Conservation (phyloP, 2,888 invertebrate species). For the Sturmia bella region DNA sequence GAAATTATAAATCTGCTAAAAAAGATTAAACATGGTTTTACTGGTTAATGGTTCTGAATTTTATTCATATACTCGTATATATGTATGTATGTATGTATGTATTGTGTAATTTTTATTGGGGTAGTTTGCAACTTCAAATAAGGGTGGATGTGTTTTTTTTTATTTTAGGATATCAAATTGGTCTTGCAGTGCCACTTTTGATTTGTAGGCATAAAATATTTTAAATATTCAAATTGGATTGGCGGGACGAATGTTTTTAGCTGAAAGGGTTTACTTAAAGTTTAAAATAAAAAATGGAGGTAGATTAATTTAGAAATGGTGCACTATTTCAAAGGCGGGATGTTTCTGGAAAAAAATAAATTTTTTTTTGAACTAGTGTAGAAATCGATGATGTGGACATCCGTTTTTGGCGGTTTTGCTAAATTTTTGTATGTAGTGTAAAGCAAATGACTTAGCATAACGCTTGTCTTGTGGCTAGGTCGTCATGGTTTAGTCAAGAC, state of each 20-base stretch:
- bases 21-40: constrained; percentile 34
- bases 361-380: too few relatives aligned
- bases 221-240: constrained; percentile 60
- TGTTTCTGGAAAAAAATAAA: too few relatives aligned
- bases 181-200: constrained; percentile 11
- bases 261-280: constrained; percentile 36
- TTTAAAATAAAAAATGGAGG: constrained; percentile 21
- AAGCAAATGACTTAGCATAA: too few relatives aligned
- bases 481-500: too few relatives aligned
- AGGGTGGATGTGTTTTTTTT: constrained; percentile 46
- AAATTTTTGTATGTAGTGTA: too few relatives aligned
- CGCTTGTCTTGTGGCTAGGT: too few relatives aligned
- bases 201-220: constrained; percentile 18
- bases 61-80: constrained; percentile 27
- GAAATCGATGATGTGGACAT: too few relatives aligned
- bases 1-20: constrained; percentile 53
- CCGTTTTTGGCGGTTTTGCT: too few relatives aligned
- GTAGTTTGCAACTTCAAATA: constrained; percentile 51
- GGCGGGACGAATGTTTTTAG: neutral
- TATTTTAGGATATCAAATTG: constrained; percentile 33
- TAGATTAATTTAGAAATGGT: too few relatives aligned
- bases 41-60: constrained; percentile 46
- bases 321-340: too few relatives aligned
- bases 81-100: too few relatives aligned
- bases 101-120: constrained; percentile 38